A percentile compares a stretch with the other conserved stretches of the same genome.
phyloP scores from a whole-genome alignment of 2,888 invertebrate species.

The Tenthredo mesomela region DNA sequence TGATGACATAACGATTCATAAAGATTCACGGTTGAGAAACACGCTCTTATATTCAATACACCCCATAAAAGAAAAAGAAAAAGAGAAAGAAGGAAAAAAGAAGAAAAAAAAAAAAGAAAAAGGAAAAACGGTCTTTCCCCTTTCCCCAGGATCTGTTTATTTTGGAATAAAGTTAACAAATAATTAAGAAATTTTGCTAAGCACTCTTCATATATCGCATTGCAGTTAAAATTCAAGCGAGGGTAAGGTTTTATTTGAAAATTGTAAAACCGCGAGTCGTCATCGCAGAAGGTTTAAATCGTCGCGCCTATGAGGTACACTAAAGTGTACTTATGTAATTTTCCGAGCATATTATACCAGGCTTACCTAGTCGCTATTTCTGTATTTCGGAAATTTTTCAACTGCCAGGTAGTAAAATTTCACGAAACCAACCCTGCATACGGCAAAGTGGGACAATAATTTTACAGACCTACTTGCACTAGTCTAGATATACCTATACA shows the following conservation, averaged over 20 bases:
- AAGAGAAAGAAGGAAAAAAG: too few species aligned
- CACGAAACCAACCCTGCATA: background rate
- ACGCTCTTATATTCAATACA: background rate
- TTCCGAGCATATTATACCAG: constrained; percentile 42
- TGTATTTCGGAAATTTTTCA: background rate
- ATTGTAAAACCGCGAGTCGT: too few species aligned
- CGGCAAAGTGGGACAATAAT: constrained; percentile 20
- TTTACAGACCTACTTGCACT: background rate
- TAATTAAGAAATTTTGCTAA: background rate
- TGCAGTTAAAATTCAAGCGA: background rate
- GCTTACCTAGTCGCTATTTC: background rate
- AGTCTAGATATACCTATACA: too few species aligned
- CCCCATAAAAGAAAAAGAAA: background rate
- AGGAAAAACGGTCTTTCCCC: background rate
- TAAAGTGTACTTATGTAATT: constrained; percentile 52
- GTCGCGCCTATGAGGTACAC: background rate
- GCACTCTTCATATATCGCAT: background rate
- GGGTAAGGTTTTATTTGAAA: background rate
- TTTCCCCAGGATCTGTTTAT: background rate
- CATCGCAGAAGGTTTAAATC: background rate
- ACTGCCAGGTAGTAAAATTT: background rate
- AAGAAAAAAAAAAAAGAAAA: too few species aligned
- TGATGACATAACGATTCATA: background rate
- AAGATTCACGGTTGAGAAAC: background rate
- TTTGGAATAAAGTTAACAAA: background rate